These are phyloP conservation scores for Folsomia candida DNA, from an alignment of 2,888 invertebrate species.

Conservation along the genomic window DNA sequence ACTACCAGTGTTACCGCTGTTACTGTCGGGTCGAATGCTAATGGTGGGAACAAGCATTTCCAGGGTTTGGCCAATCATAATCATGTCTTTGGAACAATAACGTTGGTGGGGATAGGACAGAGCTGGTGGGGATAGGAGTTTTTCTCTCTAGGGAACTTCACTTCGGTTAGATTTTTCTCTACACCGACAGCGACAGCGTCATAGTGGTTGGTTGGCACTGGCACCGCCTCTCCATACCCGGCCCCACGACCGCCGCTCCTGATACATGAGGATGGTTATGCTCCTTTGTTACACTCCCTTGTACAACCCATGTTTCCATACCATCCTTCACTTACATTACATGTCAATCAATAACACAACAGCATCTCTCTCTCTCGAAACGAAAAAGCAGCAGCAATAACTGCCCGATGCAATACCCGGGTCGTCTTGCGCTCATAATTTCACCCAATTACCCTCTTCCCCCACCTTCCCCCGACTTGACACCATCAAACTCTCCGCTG, in stretches of 20 bases:
- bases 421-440: too few relatives aligned
- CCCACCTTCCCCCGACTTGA: background rate
- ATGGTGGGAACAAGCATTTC: constrained; percentile 51
- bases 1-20: constrained; percentile 48
- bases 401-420: too few relatives aligned
- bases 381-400: too few relatives aligned
- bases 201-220: constrained; percentile 46
- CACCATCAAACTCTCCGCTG: too few relatives aligned
- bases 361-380: background rate
- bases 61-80: constrained; percentile 51
- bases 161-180: constrained; percentile 39
- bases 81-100: constrained; percentile 51
- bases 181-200: constrained; percentile 46
- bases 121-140: constrained; percentile 16
- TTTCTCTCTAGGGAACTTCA: constrained; percentile 44
- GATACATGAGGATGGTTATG: constrained; percentile 49
- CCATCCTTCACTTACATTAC: constrained; percentile 50
- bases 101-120: constrained; percentile 36
- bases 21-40: constrained; percentile 50
- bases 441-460: background rate
- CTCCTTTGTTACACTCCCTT: constrained; percentile 51
- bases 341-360: constrained; percentile 49
- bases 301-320: constrained; percentile 49
- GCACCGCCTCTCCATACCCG: constrained; percentile 44
- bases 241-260: too few relatives aligned